These are phyloP conservation scores for Champsocephalus esox DNA, from an alignment of 2,797 vertebrate genomes.

Conservation along the genomic window DNA sequence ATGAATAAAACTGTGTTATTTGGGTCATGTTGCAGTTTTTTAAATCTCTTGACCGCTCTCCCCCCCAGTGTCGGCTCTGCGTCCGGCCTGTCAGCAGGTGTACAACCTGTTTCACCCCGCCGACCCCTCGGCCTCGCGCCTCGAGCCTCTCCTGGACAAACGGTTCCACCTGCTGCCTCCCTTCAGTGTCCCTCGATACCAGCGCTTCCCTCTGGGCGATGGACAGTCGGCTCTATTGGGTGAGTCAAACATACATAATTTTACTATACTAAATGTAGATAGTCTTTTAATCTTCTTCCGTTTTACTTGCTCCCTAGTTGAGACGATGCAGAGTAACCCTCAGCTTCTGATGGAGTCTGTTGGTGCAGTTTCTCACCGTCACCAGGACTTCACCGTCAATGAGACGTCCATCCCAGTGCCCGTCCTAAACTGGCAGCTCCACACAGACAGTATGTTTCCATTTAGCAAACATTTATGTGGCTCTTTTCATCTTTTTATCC, in stretches of 20 bases:
- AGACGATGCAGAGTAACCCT: conserved; percentile 95
- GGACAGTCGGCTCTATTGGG: conserved; percentile 94
- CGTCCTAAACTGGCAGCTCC: conserved; percentile 92
- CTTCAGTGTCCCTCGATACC: conserved; percentile 93
- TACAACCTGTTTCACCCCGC: conserved; percentile 98
- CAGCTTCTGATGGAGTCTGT: conserved; percentile 92
- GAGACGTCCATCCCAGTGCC: conserved; percentile 96
- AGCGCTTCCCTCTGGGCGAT: conserved; percentile 95
- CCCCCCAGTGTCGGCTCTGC: conserved; percentile 90
- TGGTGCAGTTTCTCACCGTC: conserved; percentile 82
- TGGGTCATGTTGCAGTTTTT: not conserved
- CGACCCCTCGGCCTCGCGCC: conserved; percentile 95
- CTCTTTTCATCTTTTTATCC: conserved; percentile 11
- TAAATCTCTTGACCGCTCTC: not conserved
- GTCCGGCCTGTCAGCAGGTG: conserved; percentile 96
- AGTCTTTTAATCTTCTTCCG: conserved; percentile 39
- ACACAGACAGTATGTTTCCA: conserved; percentile 90
- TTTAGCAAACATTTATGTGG: conserved; percentile 23
- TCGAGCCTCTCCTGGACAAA: conserved; percentile 95
- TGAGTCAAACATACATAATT: conserved; percentile 68
- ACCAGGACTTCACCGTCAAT: conserved; percentile 87
- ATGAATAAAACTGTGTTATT: too few species aligned
- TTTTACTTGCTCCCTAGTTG: conserved; percentile 85
- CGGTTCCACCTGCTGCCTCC: conserved; percentile 94
- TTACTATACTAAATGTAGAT: too few species aligned